Percentiles rank a stretch among this genome's conserved stretches.
Conservation (phyloP, 2,888 invertebrate genomes). For the Apodemia hepburni region DNA sequence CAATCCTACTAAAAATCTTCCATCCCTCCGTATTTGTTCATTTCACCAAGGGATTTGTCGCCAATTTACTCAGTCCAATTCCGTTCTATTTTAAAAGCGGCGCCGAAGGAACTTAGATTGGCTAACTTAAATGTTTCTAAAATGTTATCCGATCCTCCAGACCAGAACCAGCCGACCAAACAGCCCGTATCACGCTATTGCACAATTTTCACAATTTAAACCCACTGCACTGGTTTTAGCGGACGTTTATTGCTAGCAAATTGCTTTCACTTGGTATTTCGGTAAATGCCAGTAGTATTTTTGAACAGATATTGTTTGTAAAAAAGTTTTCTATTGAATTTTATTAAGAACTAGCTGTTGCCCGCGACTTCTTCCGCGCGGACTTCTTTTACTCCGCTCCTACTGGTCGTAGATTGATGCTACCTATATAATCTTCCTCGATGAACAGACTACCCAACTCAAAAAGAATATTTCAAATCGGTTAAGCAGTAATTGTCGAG, state of each 20-base stretch:
- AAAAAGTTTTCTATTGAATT: not conserved
- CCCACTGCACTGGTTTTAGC: not conserved
- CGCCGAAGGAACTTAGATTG: conserved; percentile 11
- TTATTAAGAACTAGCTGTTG: not conserved
- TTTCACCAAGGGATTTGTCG: not conserved
- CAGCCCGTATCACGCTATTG: conserved; percentile 6
- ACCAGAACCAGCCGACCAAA: conserved; percentile 7
- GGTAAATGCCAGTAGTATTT: not conserved
- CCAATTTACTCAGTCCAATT: conserved; percentile 2
- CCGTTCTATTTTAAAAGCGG: not conserved
- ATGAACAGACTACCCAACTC: no score
- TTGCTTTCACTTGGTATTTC: not conserved
- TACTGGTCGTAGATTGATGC: no score
- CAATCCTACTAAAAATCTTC: no score
- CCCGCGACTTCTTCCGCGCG: no score
- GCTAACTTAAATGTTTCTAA: conserved; percentile 12
- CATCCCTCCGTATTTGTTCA: not conserved
- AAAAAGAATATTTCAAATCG: no score
- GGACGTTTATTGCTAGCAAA: not conserved
- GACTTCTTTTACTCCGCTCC: no score
- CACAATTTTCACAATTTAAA: conserved; percentile 9
- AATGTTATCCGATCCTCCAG: not conserved
- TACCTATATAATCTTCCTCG: no score
- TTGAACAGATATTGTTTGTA: not conserved
- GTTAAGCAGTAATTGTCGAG: no score